phyloP scores from a whole-genome alignment of 1,140 invertebrate genomes.

The Heliconius hewitsoni region DNA sequence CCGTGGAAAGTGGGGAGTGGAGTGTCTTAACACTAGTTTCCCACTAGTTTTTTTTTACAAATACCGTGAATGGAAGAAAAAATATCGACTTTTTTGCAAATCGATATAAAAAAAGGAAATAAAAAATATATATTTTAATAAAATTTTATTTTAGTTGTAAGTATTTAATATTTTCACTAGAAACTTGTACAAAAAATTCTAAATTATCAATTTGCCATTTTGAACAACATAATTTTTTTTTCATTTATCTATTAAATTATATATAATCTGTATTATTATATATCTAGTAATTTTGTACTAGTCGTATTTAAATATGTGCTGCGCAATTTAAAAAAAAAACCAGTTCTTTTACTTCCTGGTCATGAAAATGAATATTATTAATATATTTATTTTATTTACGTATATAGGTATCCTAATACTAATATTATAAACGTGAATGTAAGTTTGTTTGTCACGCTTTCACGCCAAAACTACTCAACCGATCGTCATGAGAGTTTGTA shows the following conservation, averaged over 20 bases:
- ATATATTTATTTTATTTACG: not conserved
- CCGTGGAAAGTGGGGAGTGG: too few relatives aligned
- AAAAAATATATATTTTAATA: too few relatives aligned
- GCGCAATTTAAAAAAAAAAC: not conserved
- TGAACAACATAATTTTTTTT: too few relatives aligned
- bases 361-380: not conserved
- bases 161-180: not conserved
- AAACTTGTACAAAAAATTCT: not conserved
- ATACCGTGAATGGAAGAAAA: too few relatives aligned
- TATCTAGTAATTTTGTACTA: not conserved
- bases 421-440: too few relatives aligned
- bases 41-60: too few relatives aligned
- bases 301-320: not conserved
- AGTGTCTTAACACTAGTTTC: too few relatives aligned
- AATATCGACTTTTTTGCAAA: too few relatives aligned
- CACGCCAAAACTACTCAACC: too few relatives aligned
- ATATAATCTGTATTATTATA: conserved; percentile 2
- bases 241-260: not conserved
- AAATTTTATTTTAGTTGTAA: not conserved
- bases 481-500: too few relatives aligned
- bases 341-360: not conserved
- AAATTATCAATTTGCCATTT: not conserved
- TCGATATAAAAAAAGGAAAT: too few relatives aligned
- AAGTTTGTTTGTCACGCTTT: too few relatives aligned
- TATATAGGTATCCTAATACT: not conserved